phyloP scores from a whole-genome alignment of 2,888 invertebrate species.

The Stenodema calcarata region DNA sequence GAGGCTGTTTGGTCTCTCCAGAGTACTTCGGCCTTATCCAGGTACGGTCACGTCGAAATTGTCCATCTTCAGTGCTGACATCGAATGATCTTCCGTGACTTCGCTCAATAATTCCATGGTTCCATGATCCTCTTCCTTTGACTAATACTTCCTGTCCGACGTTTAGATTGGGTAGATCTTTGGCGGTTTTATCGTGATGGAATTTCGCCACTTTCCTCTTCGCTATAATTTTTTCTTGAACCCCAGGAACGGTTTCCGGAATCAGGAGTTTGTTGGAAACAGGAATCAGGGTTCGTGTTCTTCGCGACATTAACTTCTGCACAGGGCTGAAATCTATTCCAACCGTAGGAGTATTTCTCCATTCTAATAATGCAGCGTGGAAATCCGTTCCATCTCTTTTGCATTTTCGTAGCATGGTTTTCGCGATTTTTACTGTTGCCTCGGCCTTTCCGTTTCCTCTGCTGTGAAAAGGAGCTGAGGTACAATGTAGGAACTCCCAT shows the following conservation, averaged over 20 bases:
- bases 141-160: too few species aligned
- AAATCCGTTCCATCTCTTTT: slow-evolving; percentile 51
- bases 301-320: slow-evolving; percentile 53
- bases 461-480: slow-evolving; percentile 55
- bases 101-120: too few species aligned
- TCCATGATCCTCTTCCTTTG: too few species aligned
- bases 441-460: slow-evolving; percentile 57
- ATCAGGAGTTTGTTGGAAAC: neutral
- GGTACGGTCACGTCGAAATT: too few species aligned
- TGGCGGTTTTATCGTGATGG: slow-evolving; percentile 31
- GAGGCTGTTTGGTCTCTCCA: too few species aligned
- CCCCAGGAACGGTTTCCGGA: neutral
- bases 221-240: neutral
- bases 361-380: slow-evolving; percentile 52
- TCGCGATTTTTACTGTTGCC: slow-evolving; percentile 56
- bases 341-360: slow-evolving; percentile 56
- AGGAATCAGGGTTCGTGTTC: neutral
- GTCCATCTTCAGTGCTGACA: too few species aligned
- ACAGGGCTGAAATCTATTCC: slow-evolving; percentile 53
- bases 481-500: slow-evolving; percentile 56
- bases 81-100: too few species aligned
- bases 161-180: slow-evolving; percentile 20
- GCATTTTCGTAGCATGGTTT: slow-evolving; percentile 54
- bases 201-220: slow-evolving; percentile 29
- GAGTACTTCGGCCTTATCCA: too few species aligned